Conservation (phyloP, 37 sponge, comb jelly and placozoan genomes). For the Petrosia ficiformis region DNA sequence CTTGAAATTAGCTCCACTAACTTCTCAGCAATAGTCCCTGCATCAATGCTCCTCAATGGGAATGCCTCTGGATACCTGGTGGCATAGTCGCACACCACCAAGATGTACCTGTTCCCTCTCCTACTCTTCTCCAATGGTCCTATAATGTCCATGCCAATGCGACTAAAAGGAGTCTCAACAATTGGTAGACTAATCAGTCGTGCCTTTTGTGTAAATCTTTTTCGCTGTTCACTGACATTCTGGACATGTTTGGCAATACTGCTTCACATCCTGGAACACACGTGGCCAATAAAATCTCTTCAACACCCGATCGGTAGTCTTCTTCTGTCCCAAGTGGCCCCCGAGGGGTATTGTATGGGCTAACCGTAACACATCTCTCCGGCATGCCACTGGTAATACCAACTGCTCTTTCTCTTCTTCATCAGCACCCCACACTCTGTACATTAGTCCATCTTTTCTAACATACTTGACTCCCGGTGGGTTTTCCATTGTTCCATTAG, state of each 20-base stretch:
- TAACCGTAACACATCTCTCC: slow-evolving; percentile 17
- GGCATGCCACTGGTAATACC: no score
- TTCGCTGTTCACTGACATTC: not conserved
- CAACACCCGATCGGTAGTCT: slow-evolving; percentile 22
- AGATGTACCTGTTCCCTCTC: no score
- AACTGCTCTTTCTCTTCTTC: no score
- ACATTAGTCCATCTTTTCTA: no score
- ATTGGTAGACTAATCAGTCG: slow-evolving; percentile 14
- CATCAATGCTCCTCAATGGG: no score
- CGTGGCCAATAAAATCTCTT: slow-evolving; percentile 42
- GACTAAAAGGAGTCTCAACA: slow-evolving; percentile 22
- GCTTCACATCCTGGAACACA: not conserved
- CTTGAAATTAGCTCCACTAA: slow-evolving; percentile 10
- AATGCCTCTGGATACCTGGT: no score
- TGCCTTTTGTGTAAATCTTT: slow-evolving; percentile 1
- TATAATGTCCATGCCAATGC: slow-evolving; percentile 36
- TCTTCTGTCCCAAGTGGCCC: slow-evolving; percentile 15
- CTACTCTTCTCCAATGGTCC: no score
- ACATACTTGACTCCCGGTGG: no score
- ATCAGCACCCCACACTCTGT: no score
- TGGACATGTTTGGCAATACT: slow-evolving; percentile 20
- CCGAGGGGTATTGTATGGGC: no score
- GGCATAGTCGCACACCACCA: no score
- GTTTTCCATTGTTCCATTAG: no score
- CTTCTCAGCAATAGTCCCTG: slow-evolving; percentile 29